Evolutionary conservation across 2,113 vertebrate species (phyloP).

Genomic region (Pseudopodoces humilis): DNA sequence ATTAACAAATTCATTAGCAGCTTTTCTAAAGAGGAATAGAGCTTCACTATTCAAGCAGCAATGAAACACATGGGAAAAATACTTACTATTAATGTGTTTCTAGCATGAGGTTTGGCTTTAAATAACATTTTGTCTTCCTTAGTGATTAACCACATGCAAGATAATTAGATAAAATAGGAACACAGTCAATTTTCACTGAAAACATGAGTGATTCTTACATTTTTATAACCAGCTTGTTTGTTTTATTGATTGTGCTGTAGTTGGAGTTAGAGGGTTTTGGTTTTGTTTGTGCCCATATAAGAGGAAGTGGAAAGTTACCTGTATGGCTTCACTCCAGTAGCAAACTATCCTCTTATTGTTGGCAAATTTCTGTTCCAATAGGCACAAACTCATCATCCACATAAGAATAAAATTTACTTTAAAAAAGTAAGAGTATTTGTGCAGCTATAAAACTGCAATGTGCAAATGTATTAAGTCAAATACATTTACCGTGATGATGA

Average conservation of each 20-base stretch:
- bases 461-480: background rate
- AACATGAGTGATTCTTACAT: background rate
- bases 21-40: background rate
- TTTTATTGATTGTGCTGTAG: background rate
- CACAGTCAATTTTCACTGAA: background rate
- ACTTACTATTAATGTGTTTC: background rate
- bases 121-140: background rate
- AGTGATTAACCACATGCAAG: background rate
- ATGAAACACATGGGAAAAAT: background rate
- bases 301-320: background rate
- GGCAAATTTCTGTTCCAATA: background rate
- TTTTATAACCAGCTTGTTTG: background rate
- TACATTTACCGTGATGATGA: slow-evolving; percentile 82
- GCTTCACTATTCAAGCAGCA: slow-evolving; percentile 1
- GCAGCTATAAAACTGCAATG: background rate
- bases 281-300: background rate
- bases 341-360: background rate
- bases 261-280: background rate
- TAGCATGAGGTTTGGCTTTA: background rate
- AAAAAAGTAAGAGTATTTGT: background rate
- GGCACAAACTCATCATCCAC: background rate
- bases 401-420: background rate
- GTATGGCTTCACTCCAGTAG: background rate
- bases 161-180: background rate
- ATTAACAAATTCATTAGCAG: slow-evolving; percentile 3